phyloP scores from a whole-genome alignment of 2,113 vertebrate species.

The Poecilia latipinna region DNA sequence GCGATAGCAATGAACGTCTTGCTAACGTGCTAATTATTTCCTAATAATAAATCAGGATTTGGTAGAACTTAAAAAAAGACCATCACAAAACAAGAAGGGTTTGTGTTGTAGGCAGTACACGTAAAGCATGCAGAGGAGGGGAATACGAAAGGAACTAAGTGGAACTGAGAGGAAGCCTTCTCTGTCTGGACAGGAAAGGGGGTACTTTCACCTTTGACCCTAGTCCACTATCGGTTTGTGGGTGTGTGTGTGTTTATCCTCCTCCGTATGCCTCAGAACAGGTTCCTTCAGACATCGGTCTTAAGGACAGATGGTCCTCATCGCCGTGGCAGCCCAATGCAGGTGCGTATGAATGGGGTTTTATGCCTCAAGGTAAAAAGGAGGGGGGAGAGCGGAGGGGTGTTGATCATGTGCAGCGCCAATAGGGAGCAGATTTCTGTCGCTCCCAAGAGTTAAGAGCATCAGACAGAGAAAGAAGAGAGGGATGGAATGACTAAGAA shows the following conservation, averaged over 20 bases:
- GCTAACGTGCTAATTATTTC: background rate
- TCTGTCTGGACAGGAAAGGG: constrained; percentile 79
- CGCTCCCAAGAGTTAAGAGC: constrained; percentile 47
- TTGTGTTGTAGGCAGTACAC: background rate
- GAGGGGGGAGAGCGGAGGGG: constrained; percentile 13
- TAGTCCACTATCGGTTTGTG: constrained; percentile 25
- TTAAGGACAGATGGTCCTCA: constrained; percentile 71
- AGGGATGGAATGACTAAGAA: constrained; percentile 1
- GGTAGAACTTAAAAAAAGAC: constrained; percentile 24
- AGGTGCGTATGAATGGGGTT: constrained; percentile 68
- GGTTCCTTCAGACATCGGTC: constrained; percentile 55
- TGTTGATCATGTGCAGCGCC: constrained; percentile 67
- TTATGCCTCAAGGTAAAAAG: constrained; percentile 63
- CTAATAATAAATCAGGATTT: constrained; percentile 41
- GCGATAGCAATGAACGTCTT: background rate
- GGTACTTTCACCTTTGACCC: constrained; percentile 70
- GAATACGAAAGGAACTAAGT: constrained; percentile 19
- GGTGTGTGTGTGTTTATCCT: constrained; percentile 46
- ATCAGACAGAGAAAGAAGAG: constrained; percentile 33
- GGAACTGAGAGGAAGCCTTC: constrained; percentile 50
- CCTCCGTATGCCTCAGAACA: constrained; percentile 46
- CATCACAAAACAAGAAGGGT: constrained; percentile 39
- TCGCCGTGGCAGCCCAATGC: constrained; percentile 64
- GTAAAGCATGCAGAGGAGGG: background rate
- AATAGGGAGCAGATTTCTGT: constrained; percentile 58